Conservation (phyloP, 1,140 invertebrate species). For the Sweltsa coloradensis region DNA sequence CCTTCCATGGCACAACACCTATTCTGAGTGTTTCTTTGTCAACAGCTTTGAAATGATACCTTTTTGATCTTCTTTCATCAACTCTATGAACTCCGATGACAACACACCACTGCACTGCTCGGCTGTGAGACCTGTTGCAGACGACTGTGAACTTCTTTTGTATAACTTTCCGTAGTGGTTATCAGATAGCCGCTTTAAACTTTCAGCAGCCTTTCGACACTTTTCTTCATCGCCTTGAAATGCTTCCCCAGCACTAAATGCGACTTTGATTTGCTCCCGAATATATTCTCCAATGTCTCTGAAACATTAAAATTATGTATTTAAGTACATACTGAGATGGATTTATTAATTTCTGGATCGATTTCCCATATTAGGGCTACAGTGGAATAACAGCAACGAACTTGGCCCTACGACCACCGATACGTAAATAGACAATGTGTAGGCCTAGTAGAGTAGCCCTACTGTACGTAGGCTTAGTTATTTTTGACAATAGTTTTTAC, state of each 20-base stretch:
- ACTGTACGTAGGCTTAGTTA: too few species aligned
- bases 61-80: conserved; percentile 42
- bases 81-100: conserved; percentile 53
- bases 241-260: conserved; percentile 46
- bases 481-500: too few species aligned
- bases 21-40: too few species aligned
- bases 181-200: conserved; percentile 52
- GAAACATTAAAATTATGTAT: too few species aligned
- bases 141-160: conserved; percentile 36
- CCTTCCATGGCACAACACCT: too few species aligned
- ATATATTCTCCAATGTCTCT: conserved; percentile 68
- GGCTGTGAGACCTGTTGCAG: conserved; percentile 50
- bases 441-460: too few species aligned
- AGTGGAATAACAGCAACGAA: too few species aligned
- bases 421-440: too few species aligned
- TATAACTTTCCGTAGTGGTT: conserved; percentile 58
- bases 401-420: too few species aligned
- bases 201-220: conserved; percentile 50
- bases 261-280: conserved; percentile 48
- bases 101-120: conserved; percentile 58
- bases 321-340: too few species aligned
- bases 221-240: conserved; percentile 36
- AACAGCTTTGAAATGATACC: conserved; percentile 37
- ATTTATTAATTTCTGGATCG: too few species aligned
- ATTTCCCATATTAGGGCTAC: too few species aligned